Evolutionary conservation across 2,113 vertebrate species (phyloP), one percentile per base, ranked within the genome.

Genomic region (Alligator sinensis): DNA sequence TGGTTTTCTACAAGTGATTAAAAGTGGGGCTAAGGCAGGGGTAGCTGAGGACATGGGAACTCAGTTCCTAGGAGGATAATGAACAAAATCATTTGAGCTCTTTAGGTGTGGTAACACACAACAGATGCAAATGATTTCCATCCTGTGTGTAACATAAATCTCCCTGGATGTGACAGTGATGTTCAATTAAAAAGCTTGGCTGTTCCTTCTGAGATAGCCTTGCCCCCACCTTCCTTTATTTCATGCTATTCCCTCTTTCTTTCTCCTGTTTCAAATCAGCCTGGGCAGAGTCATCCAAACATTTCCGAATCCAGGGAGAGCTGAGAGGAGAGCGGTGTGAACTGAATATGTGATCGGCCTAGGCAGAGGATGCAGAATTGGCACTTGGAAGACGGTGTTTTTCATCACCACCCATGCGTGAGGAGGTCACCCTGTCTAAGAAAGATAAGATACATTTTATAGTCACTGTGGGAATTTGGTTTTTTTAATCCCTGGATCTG

Each of bases 1-100:
- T 47, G 47, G 47, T 47, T 47, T 19, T 89, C n/a, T 77, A 58
- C 77, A n/a, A 78, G 14, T 61, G 17, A 92, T 70, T 91, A 87
- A 60, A 89, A 87, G 9, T 82, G 77, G 86, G 38, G 4, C 34
- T 12, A 79, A 70, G 83, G 4, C 47, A 12, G 3, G n/a, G 1
- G 4, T 74, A 3, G 3, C 5, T 91, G 28, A 5, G 92, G 61
- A 55, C 62, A 38, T 18, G 11, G 60, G 76, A 94, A 88, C 1
- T 15, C 27, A 74, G 54, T 1, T 89, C 12, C 5, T 16, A 47
- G 27, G 38, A 79, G 3, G 47, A 70, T 72, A 93, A 25, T 0
- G 59, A n/a, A 1, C 10, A 10, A 25, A 92, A 72, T 21, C 57
- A 60, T 62, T 77, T 76, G 5, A 72, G 13, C n/a, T 57, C 70